A percentile compares a stretch with the other conserved stretches of the same genome.
Evolutionary conservation across 2,888 invertebrate genomes (phyloP).

Genomic region (Cenopis cana): DNA sequence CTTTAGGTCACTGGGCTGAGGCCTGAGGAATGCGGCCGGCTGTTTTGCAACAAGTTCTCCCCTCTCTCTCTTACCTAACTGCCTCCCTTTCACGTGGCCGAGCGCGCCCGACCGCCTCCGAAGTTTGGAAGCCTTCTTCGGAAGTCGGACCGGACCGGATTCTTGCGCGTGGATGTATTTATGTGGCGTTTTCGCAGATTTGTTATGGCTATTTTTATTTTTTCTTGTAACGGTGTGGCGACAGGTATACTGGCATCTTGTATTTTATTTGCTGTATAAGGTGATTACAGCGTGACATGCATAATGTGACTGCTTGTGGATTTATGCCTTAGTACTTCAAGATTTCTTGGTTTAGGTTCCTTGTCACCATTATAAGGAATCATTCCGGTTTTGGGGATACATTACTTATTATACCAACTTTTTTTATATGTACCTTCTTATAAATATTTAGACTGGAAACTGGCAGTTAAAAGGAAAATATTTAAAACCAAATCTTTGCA

Average conservation of each 20-base stretch:
- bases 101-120: conserved; percentile 49
- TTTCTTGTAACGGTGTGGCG: conserved; percentile 40
- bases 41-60: conserved; percentile 81
- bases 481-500: no score
- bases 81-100: conserved; percentile 50
- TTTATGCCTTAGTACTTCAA: neutral
- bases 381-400: neutral
- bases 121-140: conserved; percentile 62
- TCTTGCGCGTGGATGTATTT: conserved; percentile 60
- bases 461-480: no score
- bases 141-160: conserved; percentile 63
- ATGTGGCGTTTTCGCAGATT: conserved; percentile 49
- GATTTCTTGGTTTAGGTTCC: neutral
- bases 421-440: no score
- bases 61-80: conserved; percentile 56
- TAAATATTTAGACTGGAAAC: no score
- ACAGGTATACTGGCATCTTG: conserved; percentile 21
- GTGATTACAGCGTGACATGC: conserved; percentile 3
- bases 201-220: conserved; percentile 44
- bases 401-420: no score
- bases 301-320: neutral
- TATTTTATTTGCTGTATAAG: conserved; percentile 10
- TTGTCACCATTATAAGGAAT: neutral
- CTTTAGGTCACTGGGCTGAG: conserved; percentile 82
- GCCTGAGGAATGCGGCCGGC: conserved; percentile 72